Evolutionary conservation across 2,888 invertebrate genomes (phyloP).

Genomic region (Amorpha juglandis): DNA sequence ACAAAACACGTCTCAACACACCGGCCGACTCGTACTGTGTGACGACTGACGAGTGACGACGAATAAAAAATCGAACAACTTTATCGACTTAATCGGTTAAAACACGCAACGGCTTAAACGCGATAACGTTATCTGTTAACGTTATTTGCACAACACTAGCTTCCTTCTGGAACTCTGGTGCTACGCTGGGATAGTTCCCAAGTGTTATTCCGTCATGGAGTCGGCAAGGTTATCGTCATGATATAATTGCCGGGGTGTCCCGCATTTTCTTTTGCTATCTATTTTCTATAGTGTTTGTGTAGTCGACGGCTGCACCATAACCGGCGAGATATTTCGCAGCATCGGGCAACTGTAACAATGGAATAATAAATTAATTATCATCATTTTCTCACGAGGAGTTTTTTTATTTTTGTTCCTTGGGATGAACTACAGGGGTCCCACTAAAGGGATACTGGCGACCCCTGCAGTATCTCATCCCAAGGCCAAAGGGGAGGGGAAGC

Average conservation of each 20-base stretch:
- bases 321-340: conserved; percentile 73
- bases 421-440: too few species aligned
- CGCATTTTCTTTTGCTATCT: conserved; percentile 45
- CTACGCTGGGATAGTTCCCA: conserved; percentile 30
- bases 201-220: conserved; percentile 32
- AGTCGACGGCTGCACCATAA: conserved; percentile 77
- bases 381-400: too few species aligned
- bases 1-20: conserved; percentile 51
- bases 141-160: conserved; percentile 60
- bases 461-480: too few species aligned
- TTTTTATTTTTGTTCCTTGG: too few species aligned
- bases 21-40: conserved; percentile 45
- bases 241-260: conserved; percentile 51
- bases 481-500: too few species aligned
- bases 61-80: conserved; percentile 46
- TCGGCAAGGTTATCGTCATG: conserved; percentile 57
- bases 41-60: conserved; percentile 46
- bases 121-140: conserved; percentile 55
- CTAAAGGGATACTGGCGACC: too few species aligned
- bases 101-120: conserved; percentile 55
- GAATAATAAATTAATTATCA: conserved; percentile 30
- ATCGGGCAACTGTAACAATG: conserved; percentile 77
- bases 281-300: conserved; percentile 44
- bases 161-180: conserved; percentile 52
- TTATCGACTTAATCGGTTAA: conserved; percentile 64